Base-by-base conservation (phyloP, 2,113 vertebrate genomes). In the Cettia cetti region DNA sequence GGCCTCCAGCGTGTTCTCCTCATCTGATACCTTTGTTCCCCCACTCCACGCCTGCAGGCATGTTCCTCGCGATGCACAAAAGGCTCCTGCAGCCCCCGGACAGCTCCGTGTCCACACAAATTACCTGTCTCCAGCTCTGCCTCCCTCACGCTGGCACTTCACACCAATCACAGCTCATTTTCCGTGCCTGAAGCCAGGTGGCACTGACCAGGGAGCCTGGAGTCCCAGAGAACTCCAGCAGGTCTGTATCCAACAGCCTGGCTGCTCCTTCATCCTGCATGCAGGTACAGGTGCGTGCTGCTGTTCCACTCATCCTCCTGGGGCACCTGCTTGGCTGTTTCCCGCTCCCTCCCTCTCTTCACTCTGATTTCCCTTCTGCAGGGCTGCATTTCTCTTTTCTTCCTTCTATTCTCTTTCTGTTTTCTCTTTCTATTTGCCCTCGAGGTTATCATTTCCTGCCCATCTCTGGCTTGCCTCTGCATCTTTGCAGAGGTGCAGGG, bases 1-100 rank as follows among this genome's bases (percentile, higher is more conserved):
- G 76, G 97, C 97, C 97, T 98, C 79, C 95, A 97, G 97, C 91
- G 7, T 95, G 92, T 92, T 97, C 95, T 97, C 91, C 95, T 94
- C 81, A 80, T 90, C 93, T 86, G 82, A 95, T 89, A 93, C 91
- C 97, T 98, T 97, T 98, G 97, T 97, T 97, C 95, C 63, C 70
- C 76, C 80, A 59, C 82, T 96, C 86, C 84, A 52, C 0, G 56
- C 96, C 97, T 24, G 45, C 82, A 89, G 96, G 96, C 91, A 89
- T 15, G 14, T 94, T 97, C 90, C 92, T 26, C 30, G 39, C 0
- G 17, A 95, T 92, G 86, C 89, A 94, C 74, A 53, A 84, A 96
- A 96, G 89, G 70, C 81, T 97, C 94, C 92, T n/a, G 33, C 53
- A 93, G 91, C 65, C 69, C 53, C 49, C 0, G 7, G 86, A 94